Evolutionary conservation across 2,797 vertebrate genomes (phyloP).

Genomic region (Characodon lateralis): DNA sequence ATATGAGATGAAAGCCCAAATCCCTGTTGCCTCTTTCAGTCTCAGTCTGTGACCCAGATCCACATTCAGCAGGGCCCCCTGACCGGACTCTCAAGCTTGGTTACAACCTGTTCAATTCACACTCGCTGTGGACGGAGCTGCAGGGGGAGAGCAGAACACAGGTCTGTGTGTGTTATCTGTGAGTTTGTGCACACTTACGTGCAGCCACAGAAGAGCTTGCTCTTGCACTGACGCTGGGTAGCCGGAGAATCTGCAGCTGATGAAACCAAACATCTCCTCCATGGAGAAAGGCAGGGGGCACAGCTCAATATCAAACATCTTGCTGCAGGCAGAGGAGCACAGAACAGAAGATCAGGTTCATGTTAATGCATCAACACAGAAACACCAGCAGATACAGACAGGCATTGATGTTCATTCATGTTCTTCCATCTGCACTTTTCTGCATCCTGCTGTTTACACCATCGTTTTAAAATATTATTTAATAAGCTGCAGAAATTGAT

Average conservation of each 20-base stretch:
- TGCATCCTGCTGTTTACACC: not conserved
- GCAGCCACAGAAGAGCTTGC: constrained; percentile 97
- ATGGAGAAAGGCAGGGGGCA: constrained; percentile 99
- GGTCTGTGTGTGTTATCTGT: constrained; percentile 14
- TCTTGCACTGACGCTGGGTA: constrained; percentile 97
- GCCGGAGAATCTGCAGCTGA: constrained; percentile 97
- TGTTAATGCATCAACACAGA: not conserved
- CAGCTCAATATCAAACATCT: constrained; percentile 99
- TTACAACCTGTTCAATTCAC: constrained; percentile 78
- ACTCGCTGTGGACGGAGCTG: constrained; percentile 65
- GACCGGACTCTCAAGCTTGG: constrained; percentile 61
- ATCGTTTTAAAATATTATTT: not conserved
- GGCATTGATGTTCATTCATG: constrained; percentile 3
- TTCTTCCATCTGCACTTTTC: constrained; percentile 2
- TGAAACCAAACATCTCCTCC: constrained; percentile 99
- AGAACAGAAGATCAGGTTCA: constrained; percentile 7
- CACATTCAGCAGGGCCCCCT: constrained; percentile 70
- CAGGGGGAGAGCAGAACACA: constrained; percentile 46
- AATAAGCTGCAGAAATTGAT: too few relatives aligned
- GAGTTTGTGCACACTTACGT: constrained; percentile 83
- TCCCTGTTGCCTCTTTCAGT: constrained; percentile 55
- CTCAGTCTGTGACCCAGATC: constrained; percentile 79
- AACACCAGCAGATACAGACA: not conserved
- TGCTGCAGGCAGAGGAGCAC: constrained; percentile 81
- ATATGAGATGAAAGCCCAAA: constrained; percentile 67